These are phyloP conservation scores for Cepphus grylle DNA, from an alignment of 2,113 vertebrate species.

Conservation along the genomic window DNA sequence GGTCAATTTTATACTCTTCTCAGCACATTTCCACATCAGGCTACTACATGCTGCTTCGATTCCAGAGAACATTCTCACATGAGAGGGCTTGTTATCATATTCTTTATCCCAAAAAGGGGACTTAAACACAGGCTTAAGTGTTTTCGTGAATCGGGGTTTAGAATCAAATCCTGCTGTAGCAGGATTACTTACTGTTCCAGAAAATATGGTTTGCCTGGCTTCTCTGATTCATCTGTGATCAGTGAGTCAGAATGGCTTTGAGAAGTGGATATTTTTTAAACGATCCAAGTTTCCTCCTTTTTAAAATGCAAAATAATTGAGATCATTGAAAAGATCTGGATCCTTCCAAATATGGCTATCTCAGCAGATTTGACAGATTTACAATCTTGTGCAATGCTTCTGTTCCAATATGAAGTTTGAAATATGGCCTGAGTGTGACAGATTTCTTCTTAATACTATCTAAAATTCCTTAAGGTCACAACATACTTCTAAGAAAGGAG, in stretches of 20 bases:
- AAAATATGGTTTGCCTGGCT: background rate
- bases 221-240: background rate
- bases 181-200: background rate
- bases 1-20: background rate
- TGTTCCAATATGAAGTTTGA: background rate
- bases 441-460: background rate
- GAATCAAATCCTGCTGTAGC: background rate
- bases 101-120: background rate
- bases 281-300: background rate
- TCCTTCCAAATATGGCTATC: background rate
- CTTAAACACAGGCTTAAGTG: background rate
- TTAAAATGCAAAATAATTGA: background rate
- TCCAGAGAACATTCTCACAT: background rate
- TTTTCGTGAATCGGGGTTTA: background rate
- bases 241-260: background rate
- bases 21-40: constrained; percentile 4
- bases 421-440: background rate
- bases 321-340: background rate
- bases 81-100: background rate
- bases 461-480: background rate
- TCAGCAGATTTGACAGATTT: background rate
- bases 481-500: background rate
- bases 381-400: fast-evolving
- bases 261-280: background rate
- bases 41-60: background rate